Percentiles rank a stretch among this genome's conserved stretches.
Conservation (phyloP, 1,140 invertebrate species). For the Leguminivora glycinivorella region DNA sequence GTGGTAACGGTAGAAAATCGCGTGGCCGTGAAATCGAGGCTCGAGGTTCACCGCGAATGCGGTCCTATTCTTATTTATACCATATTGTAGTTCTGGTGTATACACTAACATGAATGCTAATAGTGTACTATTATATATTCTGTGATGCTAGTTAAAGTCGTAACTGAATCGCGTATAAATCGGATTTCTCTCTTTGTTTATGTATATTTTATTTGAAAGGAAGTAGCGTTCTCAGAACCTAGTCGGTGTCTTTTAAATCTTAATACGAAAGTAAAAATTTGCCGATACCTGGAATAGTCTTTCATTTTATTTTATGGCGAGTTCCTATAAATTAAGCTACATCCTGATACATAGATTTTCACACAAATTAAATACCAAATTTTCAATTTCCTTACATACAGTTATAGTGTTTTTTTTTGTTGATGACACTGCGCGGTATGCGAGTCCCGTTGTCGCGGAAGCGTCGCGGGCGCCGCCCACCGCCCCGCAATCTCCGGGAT, state of each 20-base stretch:
- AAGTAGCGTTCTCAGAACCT: too few relatives aligned
- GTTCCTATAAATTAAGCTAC: too few relatives aligned
- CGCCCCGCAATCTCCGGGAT: conserved; percentile 46
- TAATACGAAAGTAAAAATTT: too few relatives aligned
- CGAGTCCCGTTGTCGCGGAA: conserved; percentile 57
- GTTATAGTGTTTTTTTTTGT: neutral
- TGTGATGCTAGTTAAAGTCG: too few relatives aligned
- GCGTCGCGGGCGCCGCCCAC: conserved; percentile 33
- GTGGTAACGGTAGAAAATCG: conserved; percentile 24
- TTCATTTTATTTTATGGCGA: too few relatives aligned
- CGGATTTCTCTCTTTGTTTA: too few relatives aligned
- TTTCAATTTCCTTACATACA: neutral
- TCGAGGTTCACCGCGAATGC: conserved; percentile 20
- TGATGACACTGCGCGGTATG: conserved; percentile 38
- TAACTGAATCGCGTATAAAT: too few relatives aligned
- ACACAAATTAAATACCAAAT: neutral
- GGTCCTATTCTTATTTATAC: conserved; percentile 8
- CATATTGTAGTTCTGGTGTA: neutral
- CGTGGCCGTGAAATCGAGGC: conserved; percentile 18
- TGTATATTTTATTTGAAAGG: too few relatives aligned
- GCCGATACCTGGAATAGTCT: too few relatives aligned
- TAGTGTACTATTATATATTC: too few relatives aligned
- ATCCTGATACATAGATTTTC: too few relatives aligned
- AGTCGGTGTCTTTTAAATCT: too few relatives aligned
- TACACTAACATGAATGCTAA: neutral